phyloP scores from a whole-genome alignment of 53 echinoderm and acorn worm genomes.

The Echinarachnius parma region DNA sequence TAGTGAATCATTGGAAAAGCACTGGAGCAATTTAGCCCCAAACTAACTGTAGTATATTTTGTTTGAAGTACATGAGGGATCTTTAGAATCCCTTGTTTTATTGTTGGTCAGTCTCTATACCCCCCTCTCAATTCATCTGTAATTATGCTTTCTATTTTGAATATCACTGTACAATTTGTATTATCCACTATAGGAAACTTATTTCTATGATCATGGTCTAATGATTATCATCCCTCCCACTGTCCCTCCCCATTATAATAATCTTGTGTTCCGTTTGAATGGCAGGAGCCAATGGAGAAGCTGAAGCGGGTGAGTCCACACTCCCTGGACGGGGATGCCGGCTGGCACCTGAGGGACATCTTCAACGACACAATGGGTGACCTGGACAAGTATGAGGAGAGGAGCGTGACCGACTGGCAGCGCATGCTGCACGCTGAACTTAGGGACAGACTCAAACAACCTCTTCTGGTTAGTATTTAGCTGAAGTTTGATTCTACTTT shows the following conservation, averaged over 20 bases:
- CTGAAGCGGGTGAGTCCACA: slow-evolving; percentile 93
- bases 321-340: slow-evolving; percentile 93
- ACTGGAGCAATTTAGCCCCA: no score
- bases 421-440: slow-evolving; percentile 74
- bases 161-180: no score
- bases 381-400: slow-evolving; percentile 79
- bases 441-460: slow-evolving; percentile 91
- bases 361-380: slow-evolving; percentile 88
- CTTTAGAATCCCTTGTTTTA: no score
- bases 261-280: not conserved
- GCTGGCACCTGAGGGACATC: slow-evolving; percentile 95
- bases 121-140: no score
- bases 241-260: not conserved
- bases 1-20: no score
- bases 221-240: not conserved
- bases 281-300: slow-evolving; percentile 97
- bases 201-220: not conserved
- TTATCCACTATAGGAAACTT: no score
- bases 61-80: no score
- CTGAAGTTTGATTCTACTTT: not conserved
- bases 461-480: slow-evolving; percentile 71
- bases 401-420: slow-evolving; percentile 77
- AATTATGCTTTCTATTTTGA: no score
- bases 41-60: no score
- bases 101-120: no score